Conservation (phyloP, 2,888 invertebrate genomes). For the Oligia strigilis region DNA sequence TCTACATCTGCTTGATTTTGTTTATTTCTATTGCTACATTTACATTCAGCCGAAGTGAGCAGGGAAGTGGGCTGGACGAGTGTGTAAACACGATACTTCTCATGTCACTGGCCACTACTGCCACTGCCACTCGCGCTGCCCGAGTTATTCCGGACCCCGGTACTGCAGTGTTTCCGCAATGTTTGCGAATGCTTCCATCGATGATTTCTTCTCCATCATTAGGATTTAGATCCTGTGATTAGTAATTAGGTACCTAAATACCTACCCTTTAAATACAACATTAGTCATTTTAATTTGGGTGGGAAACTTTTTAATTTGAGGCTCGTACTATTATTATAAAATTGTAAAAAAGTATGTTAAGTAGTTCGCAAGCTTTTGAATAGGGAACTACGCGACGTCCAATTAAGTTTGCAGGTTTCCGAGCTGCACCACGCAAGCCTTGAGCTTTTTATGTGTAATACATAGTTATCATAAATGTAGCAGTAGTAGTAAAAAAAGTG, state of each 20-base stretch:
- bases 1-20: constrained; percentile 14
- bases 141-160: no score
- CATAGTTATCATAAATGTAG: constrained; percentile 18
- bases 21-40: not conserved
- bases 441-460: constrained; percentile 18
- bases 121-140: no score
- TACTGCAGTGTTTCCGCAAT: no score
- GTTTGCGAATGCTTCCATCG: no score
- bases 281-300: constrained; percentile 1
- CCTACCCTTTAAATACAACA: not conserved
- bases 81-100: no score
- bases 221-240: not conserved
- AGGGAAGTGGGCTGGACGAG: no score
- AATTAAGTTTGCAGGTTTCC: constrained; percentile 33
- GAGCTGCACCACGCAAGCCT: not conserved
- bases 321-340: constrained; percentile 5
- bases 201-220: no score
- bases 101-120: no score
- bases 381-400: constrained; percentile 10
- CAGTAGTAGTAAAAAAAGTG: not conserved
- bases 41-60: no score
- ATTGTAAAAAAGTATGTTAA: constrained; percentile 18
- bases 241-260: no score
- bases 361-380: constrained; percentile 21
- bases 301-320: constrained; percentile 4